These are phyloP conservation scores for Lepidocolaptes lacrymiger DNA, from an alignment of 2,797 vertebrate genomes.

Conservation along the genomic window DNA sequence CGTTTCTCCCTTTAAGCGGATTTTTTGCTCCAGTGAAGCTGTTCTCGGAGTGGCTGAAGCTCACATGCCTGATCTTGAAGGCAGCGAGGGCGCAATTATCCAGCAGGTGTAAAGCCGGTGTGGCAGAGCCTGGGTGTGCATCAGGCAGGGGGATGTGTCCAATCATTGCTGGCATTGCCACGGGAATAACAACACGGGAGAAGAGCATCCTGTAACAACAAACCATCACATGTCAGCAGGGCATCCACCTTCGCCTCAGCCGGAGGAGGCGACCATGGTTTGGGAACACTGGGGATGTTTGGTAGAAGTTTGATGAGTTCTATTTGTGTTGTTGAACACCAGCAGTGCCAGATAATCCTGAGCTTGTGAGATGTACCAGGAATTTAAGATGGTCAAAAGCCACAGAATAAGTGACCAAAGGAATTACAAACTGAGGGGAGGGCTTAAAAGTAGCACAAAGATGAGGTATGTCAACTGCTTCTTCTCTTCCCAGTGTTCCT, in stretches of 20 bases:
- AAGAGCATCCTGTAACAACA: neutral
- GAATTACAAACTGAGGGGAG: neutral
- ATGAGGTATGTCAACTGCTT: neutral
- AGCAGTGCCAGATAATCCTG: neutral
- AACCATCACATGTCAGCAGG: neutral
- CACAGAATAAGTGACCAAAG: neutral
- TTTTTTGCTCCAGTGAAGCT: constrained; percentile 34
- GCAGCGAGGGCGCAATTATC: neutral
- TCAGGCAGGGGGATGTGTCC: neutral
- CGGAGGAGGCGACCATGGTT: neutral
- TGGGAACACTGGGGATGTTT: accelerated
- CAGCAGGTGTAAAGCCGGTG: neutral
- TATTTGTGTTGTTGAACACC: neutral
- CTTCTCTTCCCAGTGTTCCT: neutral
- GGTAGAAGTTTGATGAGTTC: neutral
- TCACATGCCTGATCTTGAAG: neutral
- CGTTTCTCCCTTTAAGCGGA: neutral
- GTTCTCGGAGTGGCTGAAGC: neutral
- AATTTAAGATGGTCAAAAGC: neutral
- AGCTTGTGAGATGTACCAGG: neutral
- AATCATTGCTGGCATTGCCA: neutral
- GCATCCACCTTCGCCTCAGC: neutral
- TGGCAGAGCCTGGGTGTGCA: neutral
- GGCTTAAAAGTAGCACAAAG: neutral
- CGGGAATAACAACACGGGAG: neutral